phyloP scores from a whole-genome alignment of 53 echinoderm and acorn worm genomes.

The Arbacia lixula region DNA sequence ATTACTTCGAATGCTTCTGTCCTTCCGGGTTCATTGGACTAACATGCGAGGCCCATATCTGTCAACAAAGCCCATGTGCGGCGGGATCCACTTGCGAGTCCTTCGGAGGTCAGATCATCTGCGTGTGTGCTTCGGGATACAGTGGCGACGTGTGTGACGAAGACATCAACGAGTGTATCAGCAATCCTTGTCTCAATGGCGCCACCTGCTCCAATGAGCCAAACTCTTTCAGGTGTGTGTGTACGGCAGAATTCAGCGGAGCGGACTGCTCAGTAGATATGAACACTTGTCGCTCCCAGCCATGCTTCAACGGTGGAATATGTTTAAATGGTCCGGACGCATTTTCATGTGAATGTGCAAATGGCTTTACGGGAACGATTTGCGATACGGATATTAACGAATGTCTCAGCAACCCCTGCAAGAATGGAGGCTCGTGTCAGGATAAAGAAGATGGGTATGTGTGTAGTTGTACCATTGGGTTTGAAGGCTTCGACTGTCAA shows the following conservation, averaged over 20 bases:
- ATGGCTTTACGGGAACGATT: slow-evolving; percentile 1
- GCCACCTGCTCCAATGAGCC: slow-evolving; percentile 8
- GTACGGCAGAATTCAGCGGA: background rate
- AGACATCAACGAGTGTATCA: slow-evolving; percentile 26
- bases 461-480: slow-evolving; percentile 67
- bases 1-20: slow-evolving; percentile 13
- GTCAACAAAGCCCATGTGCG: slow-evolving; percentile 18
- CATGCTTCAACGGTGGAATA: background rate
- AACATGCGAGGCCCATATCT: slow-evolving; percentile 32
- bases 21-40: slow-evolving; percentile 8
- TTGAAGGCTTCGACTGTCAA: slow-evolving; percentile 55
- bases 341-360: slow-evolving; percentile 7
- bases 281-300: slow-evolving; percentile 24
- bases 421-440: slow-evolving; percentile 61
- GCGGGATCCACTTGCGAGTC: slow-evolving; percentile 22
- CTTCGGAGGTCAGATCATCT: background rate
- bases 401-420: slow-evolving; percentile 65
- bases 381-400: slow-evolving; percentile 28
- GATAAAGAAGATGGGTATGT: slow-evolving; percentile 57
- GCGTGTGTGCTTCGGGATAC: slow-evolving; percentile 30
- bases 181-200: slow-evolving; percentile 26
- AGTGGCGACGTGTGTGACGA: background rate
- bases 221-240: background rate
- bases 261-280: slow-evolving; percentile 21
- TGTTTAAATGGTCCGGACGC: slow-evolving; percentile 11